These are phyloP conservation scores for Lasioglossum vierecki DNA, from an alignment of 2,888 invertebrate species.

Conservation along the genomic window DNA sequence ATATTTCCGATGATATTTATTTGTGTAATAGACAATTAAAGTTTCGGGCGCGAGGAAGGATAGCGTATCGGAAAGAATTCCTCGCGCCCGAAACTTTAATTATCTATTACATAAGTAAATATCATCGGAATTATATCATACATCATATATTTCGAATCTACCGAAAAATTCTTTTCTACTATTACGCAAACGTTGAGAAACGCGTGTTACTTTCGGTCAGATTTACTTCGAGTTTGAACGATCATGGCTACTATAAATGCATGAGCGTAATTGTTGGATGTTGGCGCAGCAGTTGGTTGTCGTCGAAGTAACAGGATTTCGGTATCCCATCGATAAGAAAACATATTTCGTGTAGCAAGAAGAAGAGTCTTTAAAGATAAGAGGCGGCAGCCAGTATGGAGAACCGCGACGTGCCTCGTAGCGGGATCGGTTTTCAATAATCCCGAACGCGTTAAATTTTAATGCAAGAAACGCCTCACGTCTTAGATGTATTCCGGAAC, in stretches of 20 bases:
- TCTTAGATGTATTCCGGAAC: constrained; percentile 3
- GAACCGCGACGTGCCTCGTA: neutral
- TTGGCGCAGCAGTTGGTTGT: neutral
- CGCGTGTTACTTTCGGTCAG: neutral
- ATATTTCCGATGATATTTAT: too few relatives aligned
- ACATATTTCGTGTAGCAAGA: neutral
- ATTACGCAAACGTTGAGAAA: neutral
- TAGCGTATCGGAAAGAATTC: too few relatives aligned
- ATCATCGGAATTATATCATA: too few relatives aligned
- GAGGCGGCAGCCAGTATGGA: neutral
- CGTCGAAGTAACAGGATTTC: neutral
- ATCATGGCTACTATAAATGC: neutral
- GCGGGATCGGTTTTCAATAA: constrained; percentile 43
- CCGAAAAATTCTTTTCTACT: neutral
- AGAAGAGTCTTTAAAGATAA: neutral
- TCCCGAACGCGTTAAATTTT: constrained; percentile 31
- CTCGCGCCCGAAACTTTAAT: too few relatives aligned
- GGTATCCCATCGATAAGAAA: neutral
- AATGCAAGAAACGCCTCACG: constrained; percentile 27
- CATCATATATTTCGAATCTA: neutral
- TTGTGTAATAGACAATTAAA: too few relatives aligned
- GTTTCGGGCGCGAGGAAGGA: too few relatives aligned
- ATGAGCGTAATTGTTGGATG: neutral
- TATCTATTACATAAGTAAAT: too few relatives aligned
- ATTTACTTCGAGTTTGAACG: neutral